A percentile compares a stretch with the other conserved stretches of the same genome.
These are phyloP conservation scores for Drosophila pruinosa DNA, from an alignment of 1,140 invertebrate species.

Conservation along the genomic window DNA sequence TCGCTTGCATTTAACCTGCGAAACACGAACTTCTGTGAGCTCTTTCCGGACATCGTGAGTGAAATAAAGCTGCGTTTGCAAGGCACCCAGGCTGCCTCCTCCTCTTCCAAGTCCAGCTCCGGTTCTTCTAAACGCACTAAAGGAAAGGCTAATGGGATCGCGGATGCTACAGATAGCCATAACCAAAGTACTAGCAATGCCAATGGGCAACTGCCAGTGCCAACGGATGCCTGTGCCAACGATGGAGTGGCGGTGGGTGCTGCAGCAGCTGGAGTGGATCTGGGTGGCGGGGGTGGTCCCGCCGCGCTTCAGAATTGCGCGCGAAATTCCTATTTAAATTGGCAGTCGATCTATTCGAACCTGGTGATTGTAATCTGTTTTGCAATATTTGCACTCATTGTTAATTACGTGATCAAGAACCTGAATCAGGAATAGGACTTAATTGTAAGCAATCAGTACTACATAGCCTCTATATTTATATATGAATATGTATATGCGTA, in stretches of 20 bases:
- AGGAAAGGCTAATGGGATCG: conserved; percentile 43
- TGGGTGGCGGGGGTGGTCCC: conserved; percentile 36
- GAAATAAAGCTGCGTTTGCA: conserved; percentile 71
- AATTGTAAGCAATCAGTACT: conserved; percentile 52
- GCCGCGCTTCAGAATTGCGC: conserved; percentile 53
- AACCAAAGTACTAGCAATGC: conserved; percentile 3
- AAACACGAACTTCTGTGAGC: conserved; percentile 90
- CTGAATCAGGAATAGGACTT: conserved; percentile 82
- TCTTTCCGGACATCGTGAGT: conserved; percentile 77
- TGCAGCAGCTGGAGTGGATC: conserved; percentile 18
- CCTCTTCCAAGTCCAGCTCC: conserved; percentile 26
- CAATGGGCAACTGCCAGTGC: background rate
- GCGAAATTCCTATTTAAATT: conserved; percentile 75
- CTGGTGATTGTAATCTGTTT: conserved; percentile 81
- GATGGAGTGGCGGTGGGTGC: conserved; percentile 34
- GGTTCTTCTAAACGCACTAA: conserved; percentile 40
- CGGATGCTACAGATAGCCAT: conserved; percentile 19
- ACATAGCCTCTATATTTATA: conserved; percentile 66
- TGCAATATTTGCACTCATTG: conserved; percentile 82
- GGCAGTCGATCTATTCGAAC: conserved; percentile 81
- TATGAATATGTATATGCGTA: conserved; percentile 57
- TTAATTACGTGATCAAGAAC: conserved; percentile 83
- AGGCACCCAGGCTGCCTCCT: conserved; percentile 34
- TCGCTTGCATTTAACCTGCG: conserved; percentile 96
- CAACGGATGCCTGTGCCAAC: conserved; percentile 1